Evolutionary conservation across 2,113 vertebrate species (phyloP).

Genomic region (Cyanoderma ruficeps): DNA sequence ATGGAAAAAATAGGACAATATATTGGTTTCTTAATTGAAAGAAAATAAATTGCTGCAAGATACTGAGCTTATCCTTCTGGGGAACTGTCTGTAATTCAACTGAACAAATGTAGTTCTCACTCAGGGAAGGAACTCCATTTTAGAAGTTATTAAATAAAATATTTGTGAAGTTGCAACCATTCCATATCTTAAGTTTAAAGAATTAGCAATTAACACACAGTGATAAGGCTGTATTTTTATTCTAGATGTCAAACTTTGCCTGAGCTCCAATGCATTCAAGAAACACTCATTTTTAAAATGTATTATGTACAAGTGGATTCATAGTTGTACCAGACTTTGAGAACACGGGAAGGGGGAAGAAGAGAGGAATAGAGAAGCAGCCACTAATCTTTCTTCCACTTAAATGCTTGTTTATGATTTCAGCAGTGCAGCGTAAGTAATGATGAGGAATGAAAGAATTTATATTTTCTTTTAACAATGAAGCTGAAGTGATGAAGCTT

Average conservation of each 20-base stretch:
- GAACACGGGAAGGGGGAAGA: neutral
- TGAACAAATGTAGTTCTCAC: neutral
- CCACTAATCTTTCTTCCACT: neutral
- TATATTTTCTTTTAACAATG: neutral
- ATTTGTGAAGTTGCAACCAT: neutral
- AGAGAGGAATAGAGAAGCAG: neutral
- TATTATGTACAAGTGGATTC: neutral
- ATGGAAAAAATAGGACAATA: neutral
- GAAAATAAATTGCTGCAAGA: neutral
- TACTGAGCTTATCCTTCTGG: neutral
- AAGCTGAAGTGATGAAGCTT: neutral
- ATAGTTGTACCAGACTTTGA: neutral
- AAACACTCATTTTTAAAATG: neutral
- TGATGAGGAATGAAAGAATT: neutral
- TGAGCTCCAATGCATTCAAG: neutral
- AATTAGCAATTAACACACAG: neutral
- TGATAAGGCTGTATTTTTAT: neutral
- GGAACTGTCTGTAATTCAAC: neutral
- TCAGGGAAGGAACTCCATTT: neutral
- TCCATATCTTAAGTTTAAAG: neutral
- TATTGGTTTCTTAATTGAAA: neutral
- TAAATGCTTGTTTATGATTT: neutral
- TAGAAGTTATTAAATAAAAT: neutral
- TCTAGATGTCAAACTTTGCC: neutral
- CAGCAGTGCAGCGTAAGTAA: neutral